A percentile compares a stretch with the other conserved stretches of the same genome.
These are phyloP conservation scores for Riptortus pedestris DNA, from an alignment of 1,140 invertebrate species.

Conservation along the genomic window DNA sequence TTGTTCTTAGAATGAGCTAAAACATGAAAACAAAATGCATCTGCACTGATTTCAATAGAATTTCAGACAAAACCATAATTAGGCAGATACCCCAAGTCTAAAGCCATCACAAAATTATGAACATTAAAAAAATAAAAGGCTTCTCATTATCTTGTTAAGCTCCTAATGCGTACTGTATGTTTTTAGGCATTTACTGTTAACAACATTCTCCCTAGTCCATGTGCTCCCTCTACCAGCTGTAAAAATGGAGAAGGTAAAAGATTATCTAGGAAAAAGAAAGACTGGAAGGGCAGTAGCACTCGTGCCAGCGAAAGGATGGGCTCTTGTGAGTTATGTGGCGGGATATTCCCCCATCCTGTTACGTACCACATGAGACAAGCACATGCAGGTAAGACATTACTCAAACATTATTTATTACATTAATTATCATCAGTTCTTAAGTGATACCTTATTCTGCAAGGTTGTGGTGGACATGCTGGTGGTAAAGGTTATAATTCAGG, in stretches of 20 bases:
- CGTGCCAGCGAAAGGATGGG: slow-evolving; percentile 44
- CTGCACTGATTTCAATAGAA: no score
- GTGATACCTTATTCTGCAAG: slow-evolving; percentile 38
- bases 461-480: slow-evolving; percentile 75
- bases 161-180: no score
- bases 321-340: slow-evolving; percentile 78
- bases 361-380: slow-evolving; percentile 82
- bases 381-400: slow-evolving; percentile 44
- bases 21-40: no score
- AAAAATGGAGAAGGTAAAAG: slow-evolving; percentile 23
- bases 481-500: slow-evolving; percentile 80
- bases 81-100: no score
- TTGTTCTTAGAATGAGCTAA: no score
- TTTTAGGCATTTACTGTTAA: slow-evolving; percentile 33
- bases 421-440: background rate
- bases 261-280: slow-evolving; percentile 48
- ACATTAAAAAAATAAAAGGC: no score
- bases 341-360: slow-evolving; percentile 62
- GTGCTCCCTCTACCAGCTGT: slow-evolving; percentile 23
- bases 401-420: background rate
- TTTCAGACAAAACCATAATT: no score
- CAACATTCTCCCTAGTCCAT: slow-evolving; percentile 40
- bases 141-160: no score
- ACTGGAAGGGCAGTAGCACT: slow-evolving; percentile 37
- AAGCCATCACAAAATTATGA: no score